A percentile compares a stretch with the other conserved stretches of the same genome.
Evolutionary conservation across 2,113 vertebrate genomes (phyloP).

Genomic region (Beaufortia kweichowensis): DNA sequence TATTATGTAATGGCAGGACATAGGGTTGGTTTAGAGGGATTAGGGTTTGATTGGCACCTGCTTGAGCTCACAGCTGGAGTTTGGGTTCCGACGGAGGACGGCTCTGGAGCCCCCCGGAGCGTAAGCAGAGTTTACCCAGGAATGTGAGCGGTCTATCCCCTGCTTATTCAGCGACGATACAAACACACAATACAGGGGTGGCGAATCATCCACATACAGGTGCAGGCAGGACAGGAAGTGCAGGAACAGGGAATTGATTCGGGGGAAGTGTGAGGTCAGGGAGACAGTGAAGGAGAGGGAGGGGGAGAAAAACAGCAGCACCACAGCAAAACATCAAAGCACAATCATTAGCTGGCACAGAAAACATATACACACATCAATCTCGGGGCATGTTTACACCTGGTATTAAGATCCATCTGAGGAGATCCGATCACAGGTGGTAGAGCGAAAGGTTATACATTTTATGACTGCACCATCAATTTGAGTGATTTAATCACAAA

Average conservation of each 20-base stretch:
- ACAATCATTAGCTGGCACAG: conserved; percentile 3
- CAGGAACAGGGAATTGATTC: conserved; percentile 39
- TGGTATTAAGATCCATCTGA: too few relatives aligned
- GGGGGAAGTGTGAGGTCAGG: conserved; percentile 23
- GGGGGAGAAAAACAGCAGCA: conserved; percentile 27
- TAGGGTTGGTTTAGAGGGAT: background rate
- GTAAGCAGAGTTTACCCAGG: conserved; percentile 94
- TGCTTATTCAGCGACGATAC: conserved; percentile 68
- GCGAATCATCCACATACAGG: conserved; percentile 53
- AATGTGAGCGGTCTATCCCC: conserved; percentile 93
- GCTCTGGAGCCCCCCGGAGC: conserved; percentile 89
- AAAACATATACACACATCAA: conserved; percentile 31
- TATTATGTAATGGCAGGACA: background rate
- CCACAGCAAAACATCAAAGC: background rate
- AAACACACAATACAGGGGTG: conserved; percentile 60
- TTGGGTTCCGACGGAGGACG: conserved; percentile 84
- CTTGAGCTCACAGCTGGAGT: conserved; percentile 87
- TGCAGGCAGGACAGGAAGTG: conserved; percentile 52
- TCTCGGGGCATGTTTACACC: background rate
- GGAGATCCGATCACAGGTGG: too few relatives aligned
- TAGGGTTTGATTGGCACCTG: conserved; percentile 79
- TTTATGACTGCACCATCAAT: too few relatives aligned
- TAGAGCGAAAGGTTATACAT: too few relatives aligned
- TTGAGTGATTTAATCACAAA: too few relatives aligned
- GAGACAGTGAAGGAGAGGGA: conserved; percentile 12